Base-by-base conservation (phyloP, 1,140 invertebrate genomes). In the Anadara kagoshimensis region DNA sequence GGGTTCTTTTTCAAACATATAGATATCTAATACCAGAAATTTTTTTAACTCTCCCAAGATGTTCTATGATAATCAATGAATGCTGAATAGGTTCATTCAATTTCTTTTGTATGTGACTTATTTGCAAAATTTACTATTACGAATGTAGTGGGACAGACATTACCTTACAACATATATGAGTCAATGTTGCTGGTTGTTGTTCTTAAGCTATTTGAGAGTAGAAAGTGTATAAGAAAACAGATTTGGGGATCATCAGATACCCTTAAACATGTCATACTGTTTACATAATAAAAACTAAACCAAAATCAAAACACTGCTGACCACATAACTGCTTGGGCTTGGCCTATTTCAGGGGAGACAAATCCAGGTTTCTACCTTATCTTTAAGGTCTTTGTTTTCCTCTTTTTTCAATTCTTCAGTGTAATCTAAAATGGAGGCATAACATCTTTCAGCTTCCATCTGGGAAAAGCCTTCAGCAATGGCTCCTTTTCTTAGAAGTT, bases 401-500 rank as follows among this genome's bases (percentile, higher is more conserved):
- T 69, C 65, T 14, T 59, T 29, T 26, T 68, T 63, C 14, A 78
- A 47, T 8, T 68, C 65, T 0, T 62, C 24, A 62, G 49, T 51
- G 53, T 72, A 75, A 16, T 75, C 72, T 22, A 69, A 10, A 0
- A 78, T 47, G 16, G 68, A 58, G 1, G 56, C 36, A 26, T 75
- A 78, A 41, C 62, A 63, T 44, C 72, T 66, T 36, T 78, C 73
- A 16, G 72, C 76, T 56, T 78, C 71, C 41, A 69, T 54, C 65
- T 74, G 72, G 1, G 76, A 78, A 51, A 72, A 78, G 3, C 57
- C 59, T 36, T 78, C 76, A 1, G 72, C 71, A 22, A 78, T 64
- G 18, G 45, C 59, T 7, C 51, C 76, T 36, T 65, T 75, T n/a
- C 64, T 44, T 41, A 78, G 36, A n/a, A 78, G 36, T 43, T 75